Conservation (phyloP, 2,797 vertebrate species). For the Craterocephalus amniculus region DNA sequence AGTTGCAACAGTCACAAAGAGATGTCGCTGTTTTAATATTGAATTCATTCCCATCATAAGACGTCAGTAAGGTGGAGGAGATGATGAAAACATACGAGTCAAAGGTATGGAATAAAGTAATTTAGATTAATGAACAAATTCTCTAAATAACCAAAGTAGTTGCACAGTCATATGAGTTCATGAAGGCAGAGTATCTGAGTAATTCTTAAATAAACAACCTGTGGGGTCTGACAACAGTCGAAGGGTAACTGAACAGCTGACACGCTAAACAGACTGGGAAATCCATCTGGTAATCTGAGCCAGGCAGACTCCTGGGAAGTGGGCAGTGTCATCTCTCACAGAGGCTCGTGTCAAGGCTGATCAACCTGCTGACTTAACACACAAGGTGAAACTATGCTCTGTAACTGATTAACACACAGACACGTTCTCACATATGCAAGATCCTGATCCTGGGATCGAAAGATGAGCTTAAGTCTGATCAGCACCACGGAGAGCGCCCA, state of each 20-base stretch:
- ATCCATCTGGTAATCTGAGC: slow-evolving; percentile 7
- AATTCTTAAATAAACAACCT: slow-evolving; percentile 7
- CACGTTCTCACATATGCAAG: neutral
- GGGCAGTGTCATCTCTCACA: neutral
- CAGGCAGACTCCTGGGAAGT: neutral
- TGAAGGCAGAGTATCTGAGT: neutral
- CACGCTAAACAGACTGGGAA: slow-evolving; percentile 14
- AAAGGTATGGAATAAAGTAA: slow-evolving; percentile 23
- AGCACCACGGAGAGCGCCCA: slow-evolving; percentile 58
- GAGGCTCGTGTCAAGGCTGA: slow-evolving; percentile 6
- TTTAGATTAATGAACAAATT: slow-evolving; percentile 10
- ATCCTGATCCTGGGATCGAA: neutral
- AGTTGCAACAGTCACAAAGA: slow-evolving; percentile 16
- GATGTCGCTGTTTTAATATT: slow-evolving; percentile 12
- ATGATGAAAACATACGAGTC: neutral
- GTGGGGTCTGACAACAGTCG: slow-evolving; percentile 3
- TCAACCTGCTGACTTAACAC: slow-evolving; percentile 14
- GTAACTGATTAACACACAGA: slow-evolving; percentile 21
- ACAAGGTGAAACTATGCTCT: slow-evolving; percentile 5
- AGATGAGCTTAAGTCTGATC: slow-evolving; percentile 14
- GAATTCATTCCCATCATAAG: slow-evolving; percentile 19
- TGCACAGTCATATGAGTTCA: slow-evolving; percentile 9
- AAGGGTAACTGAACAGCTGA: slow-evolving; percentile 21
- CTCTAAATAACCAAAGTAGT: slow-evolving; percentile 5
- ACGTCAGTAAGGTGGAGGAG: neutral